phyloP scores from a whole-genome alignment of 1,140 invertebrate species.

The Musca vetustissima region DNA sequence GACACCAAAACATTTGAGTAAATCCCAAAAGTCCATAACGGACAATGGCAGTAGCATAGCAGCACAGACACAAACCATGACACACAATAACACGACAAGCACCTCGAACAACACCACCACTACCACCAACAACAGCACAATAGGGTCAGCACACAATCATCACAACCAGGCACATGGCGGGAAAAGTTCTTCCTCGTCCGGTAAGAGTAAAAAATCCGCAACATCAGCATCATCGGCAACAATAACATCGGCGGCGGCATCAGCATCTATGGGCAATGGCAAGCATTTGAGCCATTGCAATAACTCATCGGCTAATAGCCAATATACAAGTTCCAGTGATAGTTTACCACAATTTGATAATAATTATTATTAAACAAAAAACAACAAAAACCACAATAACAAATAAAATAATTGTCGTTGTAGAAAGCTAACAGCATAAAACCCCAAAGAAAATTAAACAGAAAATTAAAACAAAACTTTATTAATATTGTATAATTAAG shows the following conservation, averaged over 20 bases:
- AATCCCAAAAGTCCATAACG: slow-evolving; percentile 34
- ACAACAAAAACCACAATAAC: background rate
- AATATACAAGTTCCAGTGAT: slow-evolving; percentile 52
- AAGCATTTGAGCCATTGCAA: slow-evolving; percentile 22
- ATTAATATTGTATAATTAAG: background rate
- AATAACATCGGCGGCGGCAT: slow-evolving; percentile 33
- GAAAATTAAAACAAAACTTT: background rate
- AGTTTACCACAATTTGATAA: slow-evolving; percentile 52
- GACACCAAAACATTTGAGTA: slow-evolving; percentile 42
- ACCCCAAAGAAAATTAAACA: background rate
- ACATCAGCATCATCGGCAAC: slow-evolving; percentile 27
- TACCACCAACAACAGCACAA: slow-evolving; percentile 32
- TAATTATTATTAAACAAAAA: slow-evolving; percentile 48
- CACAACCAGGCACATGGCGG: background rate
- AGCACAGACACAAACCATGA: slow-evolving; percentile 23
- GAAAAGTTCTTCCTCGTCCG: background rate
- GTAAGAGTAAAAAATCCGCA: slow-evolving; percentile 15
- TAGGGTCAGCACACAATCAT: background rate
- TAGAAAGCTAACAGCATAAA: background rate
- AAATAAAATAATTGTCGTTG: too few species aligned
- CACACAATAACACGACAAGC: slow-evolving; percentile 2
- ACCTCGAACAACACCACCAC: slow-evolving; percentile 38
- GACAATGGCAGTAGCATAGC: background rate
- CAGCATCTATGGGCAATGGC: slow-evolving; percentile 24
- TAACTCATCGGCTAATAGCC: slow-evolving; percentile 22